Percentiles rank a stretch among this genome's conserved stretches.
Evolutionary conservation across 2,113 vertebrate species (phyloP).

Genomic region (Lonchura striata): DNA sequence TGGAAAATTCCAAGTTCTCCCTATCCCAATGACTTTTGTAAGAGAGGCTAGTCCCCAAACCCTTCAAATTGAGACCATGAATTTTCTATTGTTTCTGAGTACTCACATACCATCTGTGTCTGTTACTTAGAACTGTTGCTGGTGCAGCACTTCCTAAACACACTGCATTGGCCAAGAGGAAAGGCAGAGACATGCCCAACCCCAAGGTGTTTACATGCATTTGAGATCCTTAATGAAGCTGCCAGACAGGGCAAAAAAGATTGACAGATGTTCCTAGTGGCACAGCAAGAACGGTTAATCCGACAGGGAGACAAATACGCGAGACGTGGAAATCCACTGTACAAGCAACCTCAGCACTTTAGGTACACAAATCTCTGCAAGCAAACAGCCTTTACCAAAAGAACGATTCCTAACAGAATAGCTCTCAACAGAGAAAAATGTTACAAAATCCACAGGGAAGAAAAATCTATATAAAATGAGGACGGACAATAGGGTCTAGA

Average conservation of each 20-base stretch:
- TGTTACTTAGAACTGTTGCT: background rate
- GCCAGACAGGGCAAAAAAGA: conserved; percentile 20
- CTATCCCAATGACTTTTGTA: background rate
- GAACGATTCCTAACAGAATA: background rate
- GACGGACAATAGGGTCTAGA: background rate
- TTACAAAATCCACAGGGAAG: background rate
- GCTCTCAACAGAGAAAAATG: background rate
- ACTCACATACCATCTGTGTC: background rate
- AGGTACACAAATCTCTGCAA: background rate
- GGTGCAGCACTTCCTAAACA: background rate
- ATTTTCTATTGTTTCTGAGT: background rate
- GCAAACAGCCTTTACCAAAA: background rate
- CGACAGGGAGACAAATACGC: background rate
- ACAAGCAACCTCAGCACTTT: background rate
- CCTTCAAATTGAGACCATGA: background rate
- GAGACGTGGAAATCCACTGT: background rate
- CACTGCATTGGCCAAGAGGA: background rate
- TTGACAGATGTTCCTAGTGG: conserved; percentile 39
- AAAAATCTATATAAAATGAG: background rate
- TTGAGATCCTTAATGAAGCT: conserved; percentile 29
- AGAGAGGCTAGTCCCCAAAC: background rate
- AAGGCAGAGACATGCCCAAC: background rate
- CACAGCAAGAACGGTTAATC: conserved; percentile 7
- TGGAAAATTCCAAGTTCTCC: background rate
- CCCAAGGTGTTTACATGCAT: background rate